Evolutionary conservation across 2,113 vertebrate genomes (phyloP), one percentile per base, ranked within the genome.

Genomic region (Muscicapa adusta): DNA sequence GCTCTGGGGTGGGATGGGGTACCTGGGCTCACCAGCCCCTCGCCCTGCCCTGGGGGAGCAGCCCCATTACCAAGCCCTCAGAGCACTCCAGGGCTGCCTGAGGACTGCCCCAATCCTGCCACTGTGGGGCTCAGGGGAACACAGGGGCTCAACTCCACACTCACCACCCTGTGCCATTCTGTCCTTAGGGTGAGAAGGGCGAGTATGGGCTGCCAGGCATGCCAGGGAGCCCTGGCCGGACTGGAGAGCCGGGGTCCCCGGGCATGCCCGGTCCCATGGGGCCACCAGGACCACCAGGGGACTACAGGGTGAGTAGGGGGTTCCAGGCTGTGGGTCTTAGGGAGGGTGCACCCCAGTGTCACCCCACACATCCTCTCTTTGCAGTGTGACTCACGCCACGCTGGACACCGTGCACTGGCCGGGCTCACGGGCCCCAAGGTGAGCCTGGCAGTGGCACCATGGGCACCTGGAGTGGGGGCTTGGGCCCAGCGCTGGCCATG

Each of bases 191-290:
- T 0, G 93, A 97, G 36, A 96, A 90, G 75, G 97, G 97, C 0
- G 97, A 97, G 5, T 53, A 24, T 1, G 96, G 96, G 7, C 76
- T 91, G 58, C 77, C 89, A 0, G 97, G 97, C 29, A 88, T 93
- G 61, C 92, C 85, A 0, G 95, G 96, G 48, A 92, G 22, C 60
- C 89, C 91, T 17, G 96, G 95, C 33, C 72, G 85, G 28, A 57
- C 33, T 0, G 96, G 97, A 29, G 92, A 96, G 56, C 95, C 19
- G 0, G 96, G 90, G 0, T 36, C 95, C 57, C 89, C 73, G 0
- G 96, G 97, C 7, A 61, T 74, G 47, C 96, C 96, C 0, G 97
- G 98, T 13, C 92, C 96, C n/a, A 62, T 89, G 60, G 95, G 96
- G 7, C 94, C 84, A 4, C 77, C 93, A 1, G 91, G 96, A 50